These are phyloP conservation scores for Proterorhinus semilunaris DNA, from an alignment of 2,113 vertebrate genomes.

Conservation along the genomic window DNA sequence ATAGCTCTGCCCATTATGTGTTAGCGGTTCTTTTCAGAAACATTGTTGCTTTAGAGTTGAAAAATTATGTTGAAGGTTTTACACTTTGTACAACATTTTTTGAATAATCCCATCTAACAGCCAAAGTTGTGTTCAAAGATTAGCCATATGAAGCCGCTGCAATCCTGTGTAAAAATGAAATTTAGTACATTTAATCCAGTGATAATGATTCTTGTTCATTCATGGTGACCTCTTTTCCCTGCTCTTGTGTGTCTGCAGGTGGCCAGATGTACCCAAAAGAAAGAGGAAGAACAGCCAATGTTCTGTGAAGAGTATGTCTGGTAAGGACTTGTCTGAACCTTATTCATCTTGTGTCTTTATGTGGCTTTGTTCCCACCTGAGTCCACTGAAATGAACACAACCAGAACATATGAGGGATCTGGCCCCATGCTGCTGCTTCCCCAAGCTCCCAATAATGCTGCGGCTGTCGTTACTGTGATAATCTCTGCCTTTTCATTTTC, in stretches of 20 bases:
- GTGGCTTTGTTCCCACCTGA: slow-evolving; percentile 12
- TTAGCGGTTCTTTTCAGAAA: background rate
- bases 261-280: slow-evolving; percentile 88
- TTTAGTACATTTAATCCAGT: background rate
- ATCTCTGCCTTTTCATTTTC: slow-evolving; percentile 17
- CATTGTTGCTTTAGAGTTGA: background rate
- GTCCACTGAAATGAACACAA: slow-evolving; percentile 5
- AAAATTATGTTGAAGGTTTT: background rate
- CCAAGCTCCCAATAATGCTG: slow-evolving; percentile 11
- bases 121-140: background rate
- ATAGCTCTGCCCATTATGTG: background rate
- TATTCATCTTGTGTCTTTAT: background rate
- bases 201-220: slow-evolving; percentile 1
- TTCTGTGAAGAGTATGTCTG: slow-evolving; percentile 92
- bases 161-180: background rate
- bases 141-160: background rate
- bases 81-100: background rate
- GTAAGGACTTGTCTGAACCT: slow-evolving; percentile 62
- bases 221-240: background rate
- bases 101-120: background rate
- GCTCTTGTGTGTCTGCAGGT: slow-evolving; percentile 64
- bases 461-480: slow-evolving; percentile 25
- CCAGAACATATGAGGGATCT: slow-evolving; percentile 2
- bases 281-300: slow-evolving; percentile 94
- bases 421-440: background rate